phyloP scores from a whole-genome alignment of 2,888 invertebrate species.

The Drosophila hawaiiensis region DNA sequence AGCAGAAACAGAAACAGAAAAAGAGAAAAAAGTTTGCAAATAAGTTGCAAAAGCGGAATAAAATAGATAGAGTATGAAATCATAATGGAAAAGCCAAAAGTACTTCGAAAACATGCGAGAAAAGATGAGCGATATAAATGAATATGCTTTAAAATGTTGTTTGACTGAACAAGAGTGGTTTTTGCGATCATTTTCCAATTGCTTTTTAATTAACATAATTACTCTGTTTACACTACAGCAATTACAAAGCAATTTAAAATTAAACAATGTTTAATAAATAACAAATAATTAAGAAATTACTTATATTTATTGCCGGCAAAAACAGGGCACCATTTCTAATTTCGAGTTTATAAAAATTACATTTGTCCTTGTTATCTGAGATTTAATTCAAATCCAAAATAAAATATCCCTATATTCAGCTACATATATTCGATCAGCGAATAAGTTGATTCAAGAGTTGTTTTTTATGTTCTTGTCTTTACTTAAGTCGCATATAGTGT shows the following conservation, averaged over 20 bases:
- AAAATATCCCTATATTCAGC: background rate
- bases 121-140: slow-evolving; percentile 40
- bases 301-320: background rate
- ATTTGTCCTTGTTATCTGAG: background rate
- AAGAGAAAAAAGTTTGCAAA: slow-evolving; percentile 38
- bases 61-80: slow-evolving; percentile 21
- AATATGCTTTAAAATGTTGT: slow-evolving; percentile 35
- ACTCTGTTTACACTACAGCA: slow-evolving; percentile 16
- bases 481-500: background rate
- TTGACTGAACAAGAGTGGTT: slow-evolving; percentile 4
- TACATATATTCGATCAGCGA: background rate
- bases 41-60: slow-evolving; percentile 52
- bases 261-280: background rate
- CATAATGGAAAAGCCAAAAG: slow-evolving; percentile 37
- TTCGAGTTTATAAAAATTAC: background rate
- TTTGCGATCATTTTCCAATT: slow-evolving; percentile 35
- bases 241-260: background rate
- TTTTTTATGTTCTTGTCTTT: background rate
- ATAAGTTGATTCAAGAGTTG: background rate
- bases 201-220: slow-evolving; percentile 20
- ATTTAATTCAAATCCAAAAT: background rate
- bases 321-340: background rate
- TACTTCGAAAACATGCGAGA: slow-evolving; percentile 45
- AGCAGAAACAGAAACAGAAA: slow-evolving; percentile 17
- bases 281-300: background rate